These are phyloP conservation scores for Aurelia aurita DNA, from an alignment of 30 jellyfish, hydroid and myxozoan genomes.

Conservation along the genomic window DNA sequence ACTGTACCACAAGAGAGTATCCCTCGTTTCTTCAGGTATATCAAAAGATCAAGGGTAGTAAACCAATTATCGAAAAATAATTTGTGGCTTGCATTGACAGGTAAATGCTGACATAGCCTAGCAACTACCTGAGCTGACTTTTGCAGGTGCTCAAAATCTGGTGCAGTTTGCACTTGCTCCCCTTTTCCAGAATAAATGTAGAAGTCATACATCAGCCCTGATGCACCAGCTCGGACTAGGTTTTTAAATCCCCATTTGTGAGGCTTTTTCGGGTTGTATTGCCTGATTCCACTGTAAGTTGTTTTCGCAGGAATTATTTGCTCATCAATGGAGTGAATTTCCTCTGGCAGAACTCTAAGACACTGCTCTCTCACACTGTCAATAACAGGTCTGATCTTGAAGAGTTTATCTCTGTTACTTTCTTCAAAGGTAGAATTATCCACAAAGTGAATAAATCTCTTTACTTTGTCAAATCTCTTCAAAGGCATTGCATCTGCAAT, in stretches of 20 bases:
- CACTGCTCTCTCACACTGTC: conserved; percentile 23
- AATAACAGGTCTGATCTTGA: conserved; percentile 66
- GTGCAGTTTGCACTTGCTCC: background rate
- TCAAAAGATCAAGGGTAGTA: conserved; percentile 48
- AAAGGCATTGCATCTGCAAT: conserved; percentile 76
- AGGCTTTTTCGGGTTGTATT: conserved; percentile 72
- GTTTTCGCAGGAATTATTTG: conserved; percentile 72
- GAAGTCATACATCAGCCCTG: conserved; percentile 56
- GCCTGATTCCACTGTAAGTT: conserved; percentile 59
- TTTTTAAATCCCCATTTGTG: conserved; percentile 75
- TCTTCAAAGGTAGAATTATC: conserved; percentile 60
- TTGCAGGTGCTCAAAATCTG: conserved; percentile 46
- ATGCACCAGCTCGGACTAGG: conserved; percentile 76
- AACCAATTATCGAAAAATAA: conserved; percentile 84
- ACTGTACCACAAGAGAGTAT: conserved; percentile 73
- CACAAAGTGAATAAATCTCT: conserved; percentile 68
- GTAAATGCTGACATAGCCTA: conserved; percentile 66
- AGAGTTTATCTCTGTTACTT: conserved; percentile 53
- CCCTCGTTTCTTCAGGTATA: conserved; percentile 51
- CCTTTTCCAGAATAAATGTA: conserved; percentile 63
- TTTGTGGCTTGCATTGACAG: conserved; percentile 38
- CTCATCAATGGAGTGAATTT: conserved; percentile 57
- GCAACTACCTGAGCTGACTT: conserved; percentile 81
- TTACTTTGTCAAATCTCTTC: conserved; percentile 53
- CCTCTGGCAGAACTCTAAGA: no score